phyloP scores from a whole-genome alignment of 2,888 invertebrate genomes.

The Carcina quercana region DNA sequence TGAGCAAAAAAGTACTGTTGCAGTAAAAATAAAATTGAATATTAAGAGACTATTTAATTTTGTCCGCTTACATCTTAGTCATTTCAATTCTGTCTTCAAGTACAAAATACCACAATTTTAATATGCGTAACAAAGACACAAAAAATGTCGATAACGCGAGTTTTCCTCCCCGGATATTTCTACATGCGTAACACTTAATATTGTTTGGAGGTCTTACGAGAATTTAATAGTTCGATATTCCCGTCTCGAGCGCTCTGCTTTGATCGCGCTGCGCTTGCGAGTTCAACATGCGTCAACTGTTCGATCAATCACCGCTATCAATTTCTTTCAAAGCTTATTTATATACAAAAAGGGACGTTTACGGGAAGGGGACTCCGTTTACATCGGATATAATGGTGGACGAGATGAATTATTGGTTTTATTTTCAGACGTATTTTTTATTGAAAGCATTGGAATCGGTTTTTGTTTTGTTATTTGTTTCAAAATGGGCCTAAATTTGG shows the following conservation, averaged over 20 bases:
- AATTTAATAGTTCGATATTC: conserved; percentile 18
- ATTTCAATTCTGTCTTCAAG: too few species aligned
- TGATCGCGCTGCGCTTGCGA: conserved; percentile 11
- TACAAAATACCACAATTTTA: too few species aligned
- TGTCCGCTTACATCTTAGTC: too few species aligned
- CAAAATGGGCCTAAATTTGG: background rate
- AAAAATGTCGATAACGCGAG: too few species aligned
- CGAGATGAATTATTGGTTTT: background rate
- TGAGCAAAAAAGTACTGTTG: too few species aligned
- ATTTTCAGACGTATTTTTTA: background rate
- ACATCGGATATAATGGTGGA: conserved; percentile 9
- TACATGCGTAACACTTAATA: too few species aligned
- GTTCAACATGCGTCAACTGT: conserved; percentile 26
- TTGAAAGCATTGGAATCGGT: background rate
- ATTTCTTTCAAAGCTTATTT: conserved; percentile 47
- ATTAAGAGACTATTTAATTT: too few species aligned
- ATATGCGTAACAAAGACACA: too few species aligned
- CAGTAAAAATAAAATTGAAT: too few species aligned
- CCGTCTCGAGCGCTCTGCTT: conserved; percentile 12
- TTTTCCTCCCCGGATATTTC: too few species aligned
- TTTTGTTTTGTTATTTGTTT: background rate
- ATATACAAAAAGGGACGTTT: conserved; percentile 35
- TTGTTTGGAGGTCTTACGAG: background rate
- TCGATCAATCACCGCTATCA: conserved; percentile 56
- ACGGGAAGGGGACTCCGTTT: conserved; percentile 20